Conservation (phyloP, 2,113 vertebrate species). For the Calyptommatus sinebrachiatus region DNA sequence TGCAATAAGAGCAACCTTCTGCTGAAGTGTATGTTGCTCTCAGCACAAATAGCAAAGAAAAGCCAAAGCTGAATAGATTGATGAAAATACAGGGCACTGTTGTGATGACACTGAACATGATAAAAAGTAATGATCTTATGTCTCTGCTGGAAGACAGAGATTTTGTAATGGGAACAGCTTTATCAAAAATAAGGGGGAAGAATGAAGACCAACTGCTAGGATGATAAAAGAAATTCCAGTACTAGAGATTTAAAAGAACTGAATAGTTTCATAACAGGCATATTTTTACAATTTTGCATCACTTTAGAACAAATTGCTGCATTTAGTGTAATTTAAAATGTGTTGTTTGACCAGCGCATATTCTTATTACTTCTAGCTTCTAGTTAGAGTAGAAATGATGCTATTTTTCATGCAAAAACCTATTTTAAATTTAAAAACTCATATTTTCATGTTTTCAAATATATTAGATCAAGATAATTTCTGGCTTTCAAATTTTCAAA, state of each 20-base stretch:
- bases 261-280: neutral
- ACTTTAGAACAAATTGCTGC: neutral
- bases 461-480: too few species aligned
- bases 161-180: conserved; percentile 34
- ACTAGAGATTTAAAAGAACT: conserved; percentile 5
- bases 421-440: too few species aligned
- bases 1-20: conserved; percentile 31
- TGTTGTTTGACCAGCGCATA: neutral
- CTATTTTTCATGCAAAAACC: neutral
- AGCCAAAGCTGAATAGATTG: conserved; percentile 38
- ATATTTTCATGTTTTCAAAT: too few species aligned
- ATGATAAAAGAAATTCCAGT: conserved; percentile 36
- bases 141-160: conserved; percentile 42
- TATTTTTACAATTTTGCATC: neutral
- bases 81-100: conserved; percentile 11
- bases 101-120: conserved; percentile 37
- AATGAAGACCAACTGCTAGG: conserved; percentile 1
- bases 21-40: conserved; percentile 22
- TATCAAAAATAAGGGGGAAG: conserved; percentile 6
- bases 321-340: neutral
- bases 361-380: neutral
- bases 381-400: neutral
- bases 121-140: conserved; percentile 24
- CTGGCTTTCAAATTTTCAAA: too few species aligned
- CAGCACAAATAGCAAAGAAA: conserved; percentile 38